A percentile compares a stretch with the other conserved stretches of the same genome.
Evolutionary conservation across 2,888 invertebrate genomes (phyloP).

Genomic region (Stramonita haemastoma): DNA sequence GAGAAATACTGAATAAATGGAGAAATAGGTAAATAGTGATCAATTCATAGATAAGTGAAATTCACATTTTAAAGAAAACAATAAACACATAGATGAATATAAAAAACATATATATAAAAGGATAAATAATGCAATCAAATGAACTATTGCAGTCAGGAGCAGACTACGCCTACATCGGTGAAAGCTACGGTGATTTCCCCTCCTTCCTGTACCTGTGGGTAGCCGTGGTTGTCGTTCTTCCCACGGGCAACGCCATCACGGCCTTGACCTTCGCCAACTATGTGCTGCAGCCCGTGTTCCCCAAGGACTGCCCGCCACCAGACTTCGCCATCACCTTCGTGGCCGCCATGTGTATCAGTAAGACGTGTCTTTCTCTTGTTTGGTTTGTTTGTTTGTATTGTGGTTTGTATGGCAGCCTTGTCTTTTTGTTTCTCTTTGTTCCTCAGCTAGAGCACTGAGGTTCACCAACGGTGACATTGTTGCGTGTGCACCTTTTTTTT

Average conservation of each 20-base stretch:
- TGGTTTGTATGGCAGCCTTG: not conserved
- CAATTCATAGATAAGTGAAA: no score
- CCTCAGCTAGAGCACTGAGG: not conserved
- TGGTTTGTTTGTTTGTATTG: not conserved
- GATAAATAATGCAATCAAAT: not conserved
- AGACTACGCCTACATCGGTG: conserved; percentile 95
- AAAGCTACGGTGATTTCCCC: conserved; percentile 91
- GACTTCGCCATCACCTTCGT: conserved; percentile 82
- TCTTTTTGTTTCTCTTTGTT: no score
- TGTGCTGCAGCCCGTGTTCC: conserved; percentile 91
- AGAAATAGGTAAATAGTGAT: no score
- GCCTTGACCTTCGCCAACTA: conserved; percentile 96
- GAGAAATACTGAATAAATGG: no score
- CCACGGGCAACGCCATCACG: conserved; percentile 95
- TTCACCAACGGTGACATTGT: no score
- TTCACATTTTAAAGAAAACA: no score
- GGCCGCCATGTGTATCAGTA: conserved; percentile 55
- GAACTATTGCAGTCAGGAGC: conserved; percentile 85
- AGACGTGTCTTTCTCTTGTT: not conserved
- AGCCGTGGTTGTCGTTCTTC: conserved; percentile 92
- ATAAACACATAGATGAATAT: not conserved
- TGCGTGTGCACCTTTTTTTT: no score
- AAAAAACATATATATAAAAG: not conserved
- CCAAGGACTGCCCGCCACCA: conserved; percentile 91
- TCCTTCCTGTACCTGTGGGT: conserved; percentile 97